Base-by-base conservation (phyloP, 2,888 invertebrate species). In the Sthenelais limicola region DNA sequence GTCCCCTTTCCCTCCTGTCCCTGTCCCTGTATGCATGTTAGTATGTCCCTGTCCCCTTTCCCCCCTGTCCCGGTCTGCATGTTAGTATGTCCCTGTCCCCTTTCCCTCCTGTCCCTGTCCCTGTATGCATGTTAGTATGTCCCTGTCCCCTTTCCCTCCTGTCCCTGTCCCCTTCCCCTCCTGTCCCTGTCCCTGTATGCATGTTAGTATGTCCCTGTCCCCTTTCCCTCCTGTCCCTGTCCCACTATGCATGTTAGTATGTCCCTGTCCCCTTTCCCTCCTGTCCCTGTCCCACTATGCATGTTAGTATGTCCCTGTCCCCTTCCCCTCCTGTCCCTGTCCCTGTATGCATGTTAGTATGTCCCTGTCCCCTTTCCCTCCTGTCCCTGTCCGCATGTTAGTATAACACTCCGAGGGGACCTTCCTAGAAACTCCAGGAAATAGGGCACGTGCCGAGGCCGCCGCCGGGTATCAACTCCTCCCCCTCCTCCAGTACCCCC, bases 401-500 rank as follows among this genome's bases (percentile, higher is more conserved):
- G 12, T 43, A 12, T 43, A 12, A 15, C 47, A 15, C 47, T 43
- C n/a, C n/a, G n/a, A n/a, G n/a, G n/a, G n/a, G n/a, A n/a, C n/a
- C n/a, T n/a, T n/a, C n/a, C n/a, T n/a, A n/a, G n/a, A n/a, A n/a
- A n/a, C n/a, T n/a, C n/a, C n/a, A n/a, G n/a, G n/a, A n/a, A n/a
- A n/a, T n/a, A 32, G 33, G 56, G 18, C 56, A 28, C 56, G 26
- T 56, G 35, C 51, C 24, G 51, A n/a, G 7, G 21, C 51, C 9
- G 7, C 9, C 9, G 51, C 51, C 7, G 21, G 18, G 51, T 24
- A n/a, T 51, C 51, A n/a, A 12, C 5, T 52, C 52, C 52, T 24
- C 52, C 5, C 28, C 30, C 52, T 52, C 52, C 52, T 52, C n/a
- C 52, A 43, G 43, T 43, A 43, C 9, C 52, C 30, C 2, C 52